Conservation (phyloP, 1,140 invertebrate genomes). For the Mycetomoellerius zeteki region DNA sequence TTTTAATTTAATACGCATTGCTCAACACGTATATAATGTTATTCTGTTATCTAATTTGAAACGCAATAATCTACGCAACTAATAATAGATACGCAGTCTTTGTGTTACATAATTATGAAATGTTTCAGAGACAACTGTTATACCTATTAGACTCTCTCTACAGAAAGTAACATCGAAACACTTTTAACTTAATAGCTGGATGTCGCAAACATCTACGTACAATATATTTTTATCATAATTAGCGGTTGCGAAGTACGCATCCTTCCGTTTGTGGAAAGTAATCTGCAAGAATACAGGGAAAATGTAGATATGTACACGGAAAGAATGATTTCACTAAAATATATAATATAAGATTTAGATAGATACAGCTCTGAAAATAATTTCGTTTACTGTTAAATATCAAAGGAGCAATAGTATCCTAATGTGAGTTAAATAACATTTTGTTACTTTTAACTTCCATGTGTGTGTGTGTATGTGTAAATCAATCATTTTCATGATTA, state of each 20-base stretch:
- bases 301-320: background rate
- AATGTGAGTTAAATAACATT: too few relatives aligned
- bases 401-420: too few relatives aligned
- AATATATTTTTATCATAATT: background rate
- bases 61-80: background rate
- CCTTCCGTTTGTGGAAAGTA: background rate
- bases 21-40: background rate
- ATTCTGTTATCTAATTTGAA: background rate
- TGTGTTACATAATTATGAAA: background rate
- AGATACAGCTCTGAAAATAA: too few relatives aligned
- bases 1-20: background rate
- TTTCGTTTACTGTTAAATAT: too few relatives aligned
- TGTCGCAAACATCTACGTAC: background rate
- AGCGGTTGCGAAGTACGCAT: background rate
- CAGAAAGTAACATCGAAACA: background rate
- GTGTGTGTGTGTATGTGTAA: too few relatives aligned
- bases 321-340: too few relatives aligned
- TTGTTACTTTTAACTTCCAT: too few relatives aligned
- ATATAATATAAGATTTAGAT: too few relatives aligned
- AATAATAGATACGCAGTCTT: background rate
- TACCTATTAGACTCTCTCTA: background rate
- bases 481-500: too few relatives aligned
- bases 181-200: constrained; percentile 1
- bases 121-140: background rate
- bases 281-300: background rate